phyloP scores from a whole-genome alignment of 2,888 invertebrate genomes.

The Muscina levida region DNA sequence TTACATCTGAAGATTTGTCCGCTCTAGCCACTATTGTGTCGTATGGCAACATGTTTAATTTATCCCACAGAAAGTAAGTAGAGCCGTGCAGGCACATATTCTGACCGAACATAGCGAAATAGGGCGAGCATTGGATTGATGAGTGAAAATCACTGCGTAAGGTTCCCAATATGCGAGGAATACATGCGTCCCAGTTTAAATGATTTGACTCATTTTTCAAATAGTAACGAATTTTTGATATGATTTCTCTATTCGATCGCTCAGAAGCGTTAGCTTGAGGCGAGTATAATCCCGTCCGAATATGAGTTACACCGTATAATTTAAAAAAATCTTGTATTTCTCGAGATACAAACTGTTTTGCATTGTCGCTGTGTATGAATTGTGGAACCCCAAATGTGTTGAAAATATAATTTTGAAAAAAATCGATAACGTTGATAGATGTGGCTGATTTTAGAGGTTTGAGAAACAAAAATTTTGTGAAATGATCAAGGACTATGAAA shows the following conservation, averaged over 20 bases:
- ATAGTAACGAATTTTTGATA: slow-evolving; percentile 14
- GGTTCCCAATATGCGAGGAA: slow-evolving; percentile 25
- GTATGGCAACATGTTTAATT: background rate
- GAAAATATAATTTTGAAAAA: slow-evolving; percentile 39
- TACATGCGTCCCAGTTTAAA: slow-evolving; percentile 43
- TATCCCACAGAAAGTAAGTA: background rate
- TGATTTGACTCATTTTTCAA: slow-evolving; percentile 21
- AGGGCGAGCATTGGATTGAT: slow-evolving; percentile 42
- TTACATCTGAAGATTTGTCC: too few species aligned
- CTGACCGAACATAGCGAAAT: slow-evolving; percentile 47
- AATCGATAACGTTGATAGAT: slow-evolving; percentile 12
- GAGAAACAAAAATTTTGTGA: slow-evolving; percentile 36
- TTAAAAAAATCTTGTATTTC: slow-evolving; percentile 42
- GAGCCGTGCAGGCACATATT: slow-evolving; percentile 49
- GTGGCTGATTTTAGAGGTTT: slow-evolving; percentile 29
- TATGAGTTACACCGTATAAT: slow-evolving; percentile 40
- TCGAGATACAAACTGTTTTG: slow-evolving; percentile 51
- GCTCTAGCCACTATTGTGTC: background rate
- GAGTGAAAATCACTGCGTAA: slow-evolving; percentile 42
- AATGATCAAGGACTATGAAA: slow-evolving; percentile 22
- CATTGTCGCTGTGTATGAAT: slow-evolving; percentile 50
- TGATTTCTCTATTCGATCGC: slow-evolving; percentile 47
- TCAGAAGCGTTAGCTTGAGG: too few species aligned
- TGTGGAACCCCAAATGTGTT: slow-evolving; percentile 50
- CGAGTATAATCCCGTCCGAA: slow-evolving; percentile 46